Conservation (phyloP, 2,888 invertebrate species). For the Phytoseiulus persimilis region DNA sequence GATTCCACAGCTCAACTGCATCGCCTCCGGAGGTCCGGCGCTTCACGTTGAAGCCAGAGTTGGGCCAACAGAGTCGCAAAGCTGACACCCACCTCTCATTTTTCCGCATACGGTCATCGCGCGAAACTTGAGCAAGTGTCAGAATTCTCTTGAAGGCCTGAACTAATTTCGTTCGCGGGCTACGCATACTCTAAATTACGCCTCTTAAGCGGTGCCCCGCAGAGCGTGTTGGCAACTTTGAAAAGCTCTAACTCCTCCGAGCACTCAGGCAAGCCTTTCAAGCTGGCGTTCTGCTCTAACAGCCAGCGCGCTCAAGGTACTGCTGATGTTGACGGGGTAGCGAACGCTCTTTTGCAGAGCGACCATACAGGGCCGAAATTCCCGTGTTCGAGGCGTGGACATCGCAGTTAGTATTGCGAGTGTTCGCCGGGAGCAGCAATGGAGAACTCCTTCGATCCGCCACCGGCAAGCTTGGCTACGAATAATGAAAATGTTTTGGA, state of each 20-base stretch:
- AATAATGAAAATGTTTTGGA: too few species aligned
- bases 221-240: conserved; percentile 5
- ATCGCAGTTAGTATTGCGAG: too few species aligned
- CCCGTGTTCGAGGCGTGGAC: too few species aligned
- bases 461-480: too few species aligned
- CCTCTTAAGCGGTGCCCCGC: background rate
- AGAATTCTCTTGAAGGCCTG: background rate
- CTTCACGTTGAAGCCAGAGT: background rate
- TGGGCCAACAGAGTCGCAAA: background rate
- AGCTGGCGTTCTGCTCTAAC: background rate
- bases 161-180: background rate
- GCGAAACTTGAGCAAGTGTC: background rate
- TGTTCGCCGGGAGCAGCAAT: too few species aligned
- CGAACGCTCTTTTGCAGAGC: background rate
- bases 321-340: background rate
- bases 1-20: background rate
- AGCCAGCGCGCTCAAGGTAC: background rate
- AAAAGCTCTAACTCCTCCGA: background rate
- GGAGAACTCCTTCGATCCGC: too few species aligned
- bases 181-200: background rate
- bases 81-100: background rate
- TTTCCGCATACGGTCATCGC: background rate
- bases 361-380: too few species aligned
- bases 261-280: background rate
- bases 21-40: background rate